Base-by-base conservation (phyloP, 2,888 invertebrate genomes). In the Tillus elongatus region DNA sequence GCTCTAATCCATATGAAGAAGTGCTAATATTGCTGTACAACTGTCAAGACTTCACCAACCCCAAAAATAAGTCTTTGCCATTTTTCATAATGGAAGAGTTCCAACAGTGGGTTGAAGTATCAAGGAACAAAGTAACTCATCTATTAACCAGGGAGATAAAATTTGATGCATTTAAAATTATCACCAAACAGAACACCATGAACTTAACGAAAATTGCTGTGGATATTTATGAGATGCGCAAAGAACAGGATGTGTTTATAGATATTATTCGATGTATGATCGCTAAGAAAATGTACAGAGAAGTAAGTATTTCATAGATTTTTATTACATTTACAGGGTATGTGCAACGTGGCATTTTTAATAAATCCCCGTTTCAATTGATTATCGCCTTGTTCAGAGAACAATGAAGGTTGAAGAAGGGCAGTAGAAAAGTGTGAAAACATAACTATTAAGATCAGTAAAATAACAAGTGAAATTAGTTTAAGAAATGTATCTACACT, bases 131-230 rank as follows among this genome's bases (percentile, higher is more conserved):
- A 31, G 69, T 70, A 47, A 68, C 63, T 47, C 67, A 69, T 45
- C 63, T 62, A 56, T 66, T 73, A 52, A 70, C 60, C 38, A 59
- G 49, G 52, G 63, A 75, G 43, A 56, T 83, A 15, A 84, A 85
- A 64, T 61, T 79, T 53, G 77, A 79, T 44, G 82, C 82, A 35
- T 86, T 85, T 64, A 75, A 75, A 56, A 71, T 85, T 50, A 74
- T 83, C 9, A 73, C 70, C 45, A 75, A 72, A 44, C 83, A 85
- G 52, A 78, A 77, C 44, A 74, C 78, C 53, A 67, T 73, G 41
- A 62, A 71, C 15, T 71, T 86, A 33, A 71, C 78, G 34, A 76
- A 73, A 54, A 61, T 80, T 29, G 70, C 83, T 48, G 70, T 77
- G 9, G 70, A 73, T 46, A 68, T 76, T 13, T 88, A 77, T 58